phyloP scores from a whole-genome alignment of 2,113 vertebrate species.

The Scortum barcoo region DNA sequence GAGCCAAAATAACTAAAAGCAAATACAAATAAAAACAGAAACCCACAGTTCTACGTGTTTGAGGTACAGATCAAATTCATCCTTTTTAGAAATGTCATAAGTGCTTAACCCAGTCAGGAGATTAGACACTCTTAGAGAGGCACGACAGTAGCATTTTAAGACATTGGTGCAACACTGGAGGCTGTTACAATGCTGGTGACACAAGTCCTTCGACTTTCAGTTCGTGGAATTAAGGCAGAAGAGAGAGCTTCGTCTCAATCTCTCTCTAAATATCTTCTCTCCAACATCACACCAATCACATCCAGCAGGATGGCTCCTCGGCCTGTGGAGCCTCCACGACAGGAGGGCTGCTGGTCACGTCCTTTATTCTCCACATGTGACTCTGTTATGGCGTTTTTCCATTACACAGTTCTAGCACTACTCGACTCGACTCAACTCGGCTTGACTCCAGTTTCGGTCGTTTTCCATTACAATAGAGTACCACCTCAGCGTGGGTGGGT shows the following conservation, averaged over 20 bases:
- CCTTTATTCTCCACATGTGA: neutral
- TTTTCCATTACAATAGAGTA: too few relatives aligned
- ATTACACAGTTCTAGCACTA: too few relatives aligned
- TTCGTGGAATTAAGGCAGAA: conserved; percentile 61
- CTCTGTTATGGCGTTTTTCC: too few relatives aligned
- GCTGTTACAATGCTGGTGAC: conserved; percentile 36
- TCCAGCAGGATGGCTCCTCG: conserved; percentile 22
- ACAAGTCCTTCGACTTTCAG: conserved; percentile 46
- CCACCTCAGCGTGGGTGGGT: too few relatives aligned
- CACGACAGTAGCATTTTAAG: conserved; percentile 81
- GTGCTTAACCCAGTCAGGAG: conserved; percentile 77
- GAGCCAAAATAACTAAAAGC: conserved; percentile 71
- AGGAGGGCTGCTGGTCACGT: conserved; percentile 2
- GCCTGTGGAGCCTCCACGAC: neutral
- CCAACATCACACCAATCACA: conserved; percentile 18
- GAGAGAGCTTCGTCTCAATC: neutral
- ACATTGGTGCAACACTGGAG: conserved; percentile 72
- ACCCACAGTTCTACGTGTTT: conserved; percentile 57
- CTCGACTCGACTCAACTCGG: too few relatives aligned
- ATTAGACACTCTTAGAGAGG: conserved; percentile 75
- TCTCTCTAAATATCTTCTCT: conserved; percentile 37
- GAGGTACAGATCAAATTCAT: conserved; percentile 70
- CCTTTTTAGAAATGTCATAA: conserved; percentile 72
- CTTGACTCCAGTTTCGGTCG: too few relatives aligned
- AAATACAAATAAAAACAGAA: conserved; percentile 65